Percentiles rank a stretch among this genome's conserved stretches.
phyloP scores from a whole-genome alignment of 1,140 invertebrate species.

The Pemphigus obesinymphae region DNA sequence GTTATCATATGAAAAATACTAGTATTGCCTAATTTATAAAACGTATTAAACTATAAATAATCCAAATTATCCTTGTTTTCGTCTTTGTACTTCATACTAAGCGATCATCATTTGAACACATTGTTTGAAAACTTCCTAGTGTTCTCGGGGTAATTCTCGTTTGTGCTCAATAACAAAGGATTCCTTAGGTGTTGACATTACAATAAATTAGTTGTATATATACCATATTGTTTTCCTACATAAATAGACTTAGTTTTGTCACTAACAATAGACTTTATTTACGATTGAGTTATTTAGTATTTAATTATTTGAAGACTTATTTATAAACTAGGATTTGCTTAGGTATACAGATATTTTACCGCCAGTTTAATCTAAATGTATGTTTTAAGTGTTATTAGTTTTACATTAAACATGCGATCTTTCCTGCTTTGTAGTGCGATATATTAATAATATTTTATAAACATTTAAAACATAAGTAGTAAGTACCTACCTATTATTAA shows the following conservation, averaged over 20 bases:
- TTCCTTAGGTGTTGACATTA: not conserved
- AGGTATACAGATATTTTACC: no score
- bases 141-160: not conserved
- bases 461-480: no score
- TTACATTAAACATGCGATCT: no score
- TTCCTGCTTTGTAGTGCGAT: no score
- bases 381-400: no score
- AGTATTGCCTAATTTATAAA: not conserved
- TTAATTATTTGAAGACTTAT: not conserved
- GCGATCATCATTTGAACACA: not conserved
- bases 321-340: not conserved
- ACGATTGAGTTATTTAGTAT: not conserved
- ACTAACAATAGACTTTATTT: not conserved
- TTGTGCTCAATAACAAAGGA: not conserved
- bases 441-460: no score
- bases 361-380: no score
- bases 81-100: not conserved
- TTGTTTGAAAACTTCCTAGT: not conserved
- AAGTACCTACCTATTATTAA: no score
- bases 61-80: not conserved
- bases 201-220: not conserved
- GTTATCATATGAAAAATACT: not conserved
- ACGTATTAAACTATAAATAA: not conserved
- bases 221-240: not conserved
- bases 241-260: not conserved